Base-by-base conservation (phyloP, 2,888 invertebrate species). In the Loripinus fragilis region DNA sequence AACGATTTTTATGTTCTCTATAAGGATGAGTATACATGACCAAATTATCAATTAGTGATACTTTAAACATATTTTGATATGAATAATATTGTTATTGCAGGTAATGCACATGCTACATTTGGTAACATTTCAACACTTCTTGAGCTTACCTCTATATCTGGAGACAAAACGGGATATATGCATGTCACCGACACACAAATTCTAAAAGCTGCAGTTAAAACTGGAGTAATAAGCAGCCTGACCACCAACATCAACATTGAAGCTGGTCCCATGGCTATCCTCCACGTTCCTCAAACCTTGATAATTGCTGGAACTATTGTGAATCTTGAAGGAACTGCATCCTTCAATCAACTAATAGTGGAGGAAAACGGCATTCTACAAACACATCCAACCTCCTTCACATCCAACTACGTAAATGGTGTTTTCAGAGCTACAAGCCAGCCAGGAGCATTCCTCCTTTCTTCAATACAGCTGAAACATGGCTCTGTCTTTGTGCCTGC, bases 81-180 rank as follows among this genome's bases (percentile, higher is more conserved):
- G n/a, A n/a, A n/a, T n/a, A n/a, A n/a, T n/a, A n/a, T n/a, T n/a
- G n/a, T 38, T 45, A 8, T 78, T 85, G 7, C 78, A 90, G 90
- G 89, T 15, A 85, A 85, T 81, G 86, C 89, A 25, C 68, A 86
- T 66, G 75, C 77, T 28, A 82, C 83, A 52, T 88, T 81, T 76
- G 85, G 85, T 0, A 64, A 65, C 0, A 17, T 55, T 2, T 41
- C 48, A 10, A 86, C 87, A 30, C 76, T 76, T 20, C 67, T 90
- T 15, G 70, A 71, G 60, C 76, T 88, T 0, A 69, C 76, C 12
- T 76, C 83, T 17, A 74, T 90, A 30, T 12, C 75, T 33, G 90
- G 90, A 1, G 90, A 90, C 76, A 78, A 82, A 17, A 86, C 89
- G 2, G 88, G 84, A 17, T 87, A 86, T 75, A 23, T 90, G n/a